Evolutionary conservation across 2,113 vertebrate genomes (phyloP), one percentile per base, ranked within the genome.

Genomic region (Gallinago undulata): DNA sequence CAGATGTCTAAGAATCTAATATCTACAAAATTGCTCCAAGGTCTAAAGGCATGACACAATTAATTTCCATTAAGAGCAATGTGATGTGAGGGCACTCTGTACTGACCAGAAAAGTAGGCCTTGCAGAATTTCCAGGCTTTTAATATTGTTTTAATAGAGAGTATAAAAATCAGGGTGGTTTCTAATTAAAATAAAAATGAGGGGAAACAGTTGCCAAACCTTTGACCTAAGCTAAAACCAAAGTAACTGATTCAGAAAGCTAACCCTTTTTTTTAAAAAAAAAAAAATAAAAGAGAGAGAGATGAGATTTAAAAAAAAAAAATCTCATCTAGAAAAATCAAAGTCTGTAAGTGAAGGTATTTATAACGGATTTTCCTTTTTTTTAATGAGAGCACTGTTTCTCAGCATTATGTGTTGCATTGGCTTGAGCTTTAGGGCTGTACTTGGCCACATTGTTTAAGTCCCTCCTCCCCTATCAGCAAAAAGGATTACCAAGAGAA

Each of bases 1-100:
- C 66, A 66, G 88, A 93, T 77, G 80, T 86, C 89, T 84, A 76
- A 92, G 68, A 75, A 84, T 57, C 83, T 93, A 93, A 91, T 89
- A 92, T 80, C 92, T 96, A 84, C 70, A 63, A 87, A 96, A 92
- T 87, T 87, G 80, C 77, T 90, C 69, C 80, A 96, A 97, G 90
- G 90, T 84, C 94, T 78, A 30, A 33, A 78, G 73, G 74, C 19
- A 1, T 0, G 3, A 64, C 67, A 84, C 48, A 87, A 81, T 92
- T 95, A 93, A 92, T 92, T 96, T 69, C 75, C 80, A 93, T 94
- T 96, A 94, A 72, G 31, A 81, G 73, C 66, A 76, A 57, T 50
- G 33, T 67, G 41, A 86, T 53, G 27, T 84, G 86, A 96, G 43
- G 39, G 45, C 64, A 84, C 24, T 76, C 39, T 68, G 73, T 64